These are phyloP conservation scores for Halcyon malimbica DNA, from an alignment of 2,113 vertebrate species.

Conservation along the genomic window DNA sequence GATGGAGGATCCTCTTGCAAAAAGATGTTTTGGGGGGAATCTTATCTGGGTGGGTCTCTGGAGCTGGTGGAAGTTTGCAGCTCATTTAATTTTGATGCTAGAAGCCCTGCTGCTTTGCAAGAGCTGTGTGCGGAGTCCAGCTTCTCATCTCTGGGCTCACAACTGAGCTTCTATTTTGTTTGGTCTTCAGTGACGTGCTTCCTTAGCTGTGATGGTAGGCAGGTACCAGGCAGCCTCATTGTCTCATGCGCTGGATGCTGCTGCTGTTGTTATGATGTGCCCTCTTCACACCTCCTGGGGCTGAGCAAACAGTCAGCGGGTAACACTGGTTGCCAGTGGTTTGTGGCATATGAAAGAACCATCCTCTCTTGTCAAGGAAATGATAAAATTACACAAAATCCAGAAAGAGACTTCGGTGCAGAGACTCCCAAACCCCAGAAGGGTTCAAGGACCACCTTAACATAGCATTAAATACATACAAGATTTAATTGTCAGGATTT, in stretches of 20 bases:
- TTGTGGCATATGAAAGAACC: neutral
- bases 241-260: neutral
- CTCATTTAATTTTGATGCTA: neutral
- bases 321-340: neutral
- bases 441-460: neutral
- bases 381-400: neutral
- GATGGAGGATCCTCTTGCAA: neutral
- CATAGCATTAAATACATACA: neutral
- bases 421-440: neutral
- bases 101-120: neutral
- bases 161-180: neutral
- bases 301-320: neutral
- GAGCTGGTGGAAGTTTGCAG: neutral
- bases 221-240: accelerated
- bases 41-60: neutral
- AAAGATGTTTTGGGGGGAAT: neutral
- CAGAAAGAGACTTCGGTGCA: neutral
- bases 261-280: accelerated
- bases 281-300: neutral
- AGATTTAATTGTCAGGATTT: neutral
- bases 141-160: neutral
- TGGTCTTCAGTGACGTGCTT: neutral
- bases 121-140: neutral
- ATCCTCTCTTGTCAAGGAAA: neutral
- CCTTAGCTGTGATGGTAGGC: neutral